Conservation (phyloP, 1,140 invertebrate species). For the Elymnias hypermnestra region DNA sequence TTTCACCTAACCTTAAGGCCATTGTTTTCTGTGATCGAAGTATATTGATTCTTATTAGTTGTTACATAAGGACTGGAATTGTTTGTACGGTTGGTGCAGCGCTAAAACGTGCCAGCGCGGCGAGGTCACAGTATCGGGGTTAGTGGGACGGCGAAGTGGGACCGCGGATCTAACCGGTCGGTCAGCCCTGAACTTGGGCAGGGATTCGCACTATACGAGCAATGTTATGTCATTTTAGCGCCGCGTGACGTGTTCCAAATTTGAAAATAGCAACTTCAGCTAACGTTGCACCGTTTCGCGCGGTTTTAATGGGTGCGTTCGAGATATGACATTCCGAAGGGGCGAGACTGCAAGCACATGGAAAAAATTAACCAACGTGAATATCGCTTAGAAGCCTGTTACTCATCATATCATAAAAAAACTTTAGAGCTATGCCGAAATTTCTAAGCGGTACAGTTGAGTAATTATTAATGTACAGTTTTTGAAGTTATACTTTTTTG, state of each 20-base stretch:
- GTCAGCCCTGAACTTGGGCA: constrained; percentile 49
- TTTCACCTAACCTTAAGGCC: constrained; percentile 12
- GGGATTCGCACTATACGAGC: constrained; percentile 22
- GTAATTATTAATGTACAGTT: too few species aligned
- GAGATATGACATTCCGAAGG: too few species aligned
- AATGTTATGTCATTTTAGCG: constrained; percentile 38
- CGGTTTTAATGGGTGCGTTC: too few species aligned
- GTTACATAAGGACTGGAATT: constrained; percentile 7
- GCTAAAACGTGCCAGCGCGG: constrained; percentile 20
- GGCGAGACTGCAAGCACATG: too few species aligned
- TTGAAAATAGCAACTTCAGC: neutral
- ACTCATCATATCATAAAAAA: too few species aligned
- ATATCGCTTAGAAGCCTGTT: too few species aligned
- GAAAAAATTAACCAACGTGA: too few species aligned
- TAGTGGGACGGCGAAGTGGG: constrained; percentile 39
- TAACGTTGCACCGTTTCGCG: too few species aligned
- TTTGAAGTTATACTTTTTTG: too few species aligned
- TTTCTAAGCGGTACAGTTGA: too few species aligned
- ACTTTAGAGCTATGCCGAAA: too few species aligned
- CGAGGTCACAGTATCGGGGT: constrained; percentile 38
- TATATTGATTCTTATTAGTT: constrained; percentile 5
- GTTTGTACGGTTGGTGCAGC: neutral
- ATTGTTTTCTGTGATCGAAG: too few species aligned
- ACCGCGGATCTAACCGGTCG: constrained; percentile 33
- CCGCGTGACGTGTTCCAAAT: constrained; percentile 1